Conservation (phyloP, 2,888 invertebrate genomes). For the Celastrina argiolus region DNA sequence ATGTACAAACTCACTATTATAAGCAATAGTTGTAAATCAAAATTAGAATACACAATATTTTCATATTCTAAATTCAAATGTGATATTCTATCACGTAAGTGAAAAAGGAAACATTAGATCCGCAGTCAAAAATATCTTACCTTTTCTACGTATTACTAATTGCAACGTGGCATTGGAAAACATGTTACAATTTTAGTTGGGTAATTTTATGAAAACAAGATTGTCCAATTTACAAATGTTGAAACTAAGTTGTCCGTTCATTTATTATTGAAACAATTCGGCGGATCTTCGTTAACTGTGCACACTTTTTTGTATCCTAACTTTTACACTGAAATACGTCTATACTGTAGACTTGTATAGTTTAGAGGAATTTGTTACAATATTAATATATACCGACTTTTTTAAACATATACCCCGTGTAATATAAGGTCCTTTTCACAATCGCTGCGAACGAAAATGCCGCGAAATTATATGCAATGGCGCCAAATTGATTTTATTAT, state of each 20-base stretch:
- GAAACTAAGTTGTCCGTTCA: neutral
- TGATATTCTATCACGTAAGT: slow-evolving; percentile 62
- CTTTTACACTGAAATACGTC: slow-evolving; percentile 9
- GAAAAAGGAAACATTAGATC: neutral
- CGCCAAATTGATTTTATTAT: slow-evolving; percentile 57
- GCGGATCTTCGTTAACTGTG: slow-evolving; percentile 1
- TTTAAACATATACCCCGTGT: slow-evolving; percentile 17
- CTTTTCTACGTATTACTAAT: neutral
- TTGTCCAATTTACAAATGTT: neutral
- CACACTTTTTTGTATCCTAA: neutral
- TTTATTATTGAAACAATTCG: neutral
- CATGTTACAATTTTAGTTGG: neutral
- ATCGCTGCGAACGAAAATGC: slow-evolving; percentile 24
- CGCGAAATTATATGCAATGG: slow-evolving; percentile 50
- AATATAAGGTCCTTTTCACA: slow-evolving; percentile 18
- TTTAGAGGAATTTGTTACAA: slow-evolving; percentile 14
- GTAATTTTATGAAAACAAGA: neutral
- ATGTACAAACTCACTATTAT: slow-evolving; percentile 59
- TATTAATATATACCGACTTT: slow-evolving; percentile 18
- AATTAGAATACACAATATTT: slow-evolving; percentile 53
- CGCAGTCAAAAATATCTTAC: neutral
- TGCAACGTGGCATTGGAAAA: neutral
- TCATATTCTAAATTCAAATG: slow-evolving; percentile 69
- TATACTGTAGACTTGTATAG: slow-evolving; percentile 16
- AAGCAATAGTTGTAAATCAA: slow-evolving; percentile 58